Evolutionary conservation across 1,140 invertebrate genomes (phyloP).

Genomic region (Rhagoletis zephyria): DNA sequence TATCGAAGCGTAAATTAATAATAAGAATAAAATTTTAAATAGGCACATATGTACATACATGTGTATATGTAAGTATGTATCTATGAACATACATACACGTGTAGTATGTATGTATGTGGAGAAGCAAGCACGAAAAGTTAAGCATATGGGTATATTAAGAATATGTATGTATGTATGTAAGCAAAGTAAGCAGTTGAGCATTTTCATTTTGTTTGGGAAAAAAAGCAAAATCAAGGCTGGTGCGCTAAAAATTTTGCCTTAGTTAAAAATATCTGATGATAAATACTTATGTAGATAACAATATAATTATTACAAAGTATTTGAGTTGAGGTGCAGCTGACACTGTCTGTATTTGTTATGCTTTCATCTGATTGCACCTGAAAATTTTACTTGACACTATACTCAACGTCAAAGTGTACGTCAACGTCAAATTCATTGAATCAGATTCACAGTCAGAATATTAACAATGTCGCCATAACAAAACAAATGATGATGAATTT

Average conservation of each 20-base stretch:
- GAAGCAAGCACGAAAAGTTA: background rate
- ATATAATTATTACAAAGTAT: background rate
- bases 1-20: slow-evolving; percentile 37
- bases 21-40: background rate
- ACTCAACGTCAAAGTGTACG: background rate
- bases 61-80: too few relatives aligned
- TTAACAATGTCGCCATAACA: too few relatives aligned
- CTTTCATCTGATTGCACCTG: slow-evolving; percentile 19
- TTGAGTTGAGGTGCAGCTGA: background rate
- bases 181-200: too few relatives aligned
- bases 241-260: background rate
- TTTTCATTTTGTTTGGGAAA: slow-evolving; percentile 27
- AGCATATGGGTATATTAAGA: background rate
- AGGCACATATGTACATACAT: background rate
- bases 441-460: too few relatives aligned
- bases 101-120: background rate
- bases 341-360: background rate
- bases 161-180: too few relatives aligned
- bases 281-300: background rate
- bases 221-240: background rate
- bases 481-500: too few relatives aligned
- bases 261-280: background rate
- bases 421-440: background rate
- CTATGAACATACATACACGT: too few relatives aligned
- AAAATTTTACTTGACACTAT: background rate